Evolutionary conservation across 92 coral and sea anemone species (phyloP).

Genomic region (Ricordea florida): DNA sequence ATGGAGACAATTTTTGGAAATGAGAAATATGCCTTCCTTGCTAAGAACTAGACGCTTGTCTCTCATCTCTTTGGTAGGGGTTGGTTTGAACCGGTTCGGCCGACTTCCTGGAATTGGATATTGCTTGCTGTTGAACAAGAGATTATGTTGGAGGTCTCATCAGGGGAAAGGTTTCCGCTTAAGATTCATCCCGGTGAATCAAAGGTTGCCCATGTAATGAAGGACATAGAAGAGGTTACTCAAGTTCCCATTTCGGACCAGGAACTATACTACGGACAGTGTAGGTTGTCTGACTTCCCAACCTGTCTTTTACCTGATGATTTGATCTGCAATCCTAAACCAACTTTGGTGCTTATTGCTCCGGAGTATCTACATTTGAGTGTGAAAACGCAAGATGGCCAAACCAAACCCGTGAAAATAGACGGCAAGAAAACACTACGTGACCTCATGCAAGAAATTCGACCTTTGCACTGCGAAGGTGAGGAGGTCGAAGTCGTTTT

Average conservation of each 20-base stretch:
- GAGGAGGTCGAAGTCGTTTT: neutral
- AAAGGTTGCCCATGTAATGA: constrained; percentile 1
- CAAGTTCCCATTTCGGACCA: constrained; percentile 11
- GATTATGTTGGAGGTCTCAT: neutral
- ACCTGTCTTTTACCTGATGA: neutral
- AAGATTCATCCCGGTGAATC: constrained; percentile 8
- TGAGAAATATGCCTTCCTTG: neutral
- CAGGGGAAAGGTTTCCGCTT: neutral
- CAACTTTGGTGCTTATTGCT: neutral
- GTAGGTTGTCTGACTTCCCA: constrained; percentile 4
- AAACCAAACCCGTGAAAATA: neutral
- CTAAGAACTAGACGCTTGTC: neutral
- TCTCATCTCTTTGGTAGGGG: no score
- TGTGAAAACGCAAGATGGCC: neutral
- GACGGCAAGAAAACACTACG: neutral
- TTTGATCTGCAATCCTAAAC: neutral
- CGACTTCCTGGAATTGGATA: neutral
- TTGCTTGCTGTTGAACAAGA: neutral
- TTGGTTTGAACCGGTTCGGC: no score
- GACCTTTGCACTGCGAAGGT: neutral
- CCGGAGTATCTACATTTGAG: constrained; percentile 13
- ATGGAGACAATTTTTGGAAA: neutral
- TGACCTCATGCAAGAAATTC: neutral
- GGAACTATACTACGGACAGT: neutral
- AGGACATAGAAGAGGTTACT: neutral